Base-by-base conservation (phyloP, 2,797 vertebrate genomes). In the Podarcis siculus region DNA sequence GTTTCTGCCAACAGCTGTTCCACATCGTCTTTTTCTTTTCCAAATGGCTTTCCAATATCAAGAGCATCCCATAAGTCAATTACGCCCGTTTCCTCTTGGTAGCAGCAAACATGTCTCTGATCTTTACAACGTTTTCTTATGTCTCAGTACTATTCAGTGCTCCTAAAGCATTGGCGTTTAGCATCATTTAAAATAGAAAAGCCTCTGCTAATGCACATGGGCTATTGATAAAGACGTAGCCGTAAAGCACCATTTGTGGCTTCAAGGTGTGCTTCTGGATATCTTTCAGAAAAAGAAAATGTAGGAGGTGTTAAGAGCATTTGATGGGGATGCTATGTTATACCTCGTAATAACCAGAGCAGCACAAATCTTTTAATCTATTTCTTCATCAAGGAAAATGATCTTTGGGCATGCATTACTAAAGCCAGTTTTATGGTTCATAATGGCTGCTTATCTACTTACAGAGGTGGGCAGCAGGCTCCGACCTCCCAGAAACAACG, bases 151-250 rank as follows among this genome's bases (percentile, higher is more conserved):
- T 67, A 67, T 66, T 67, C 27, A 30, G 61, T 42, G 39, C 25
- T 82, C 30, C 25, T n/a, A 82, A 69, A 82, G 27, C 64, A 42
- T 42, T 15, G 3, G 35, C 42, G 19, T 67, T 67, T 39, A 82
- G 82, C 2, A 2, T 72, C 91, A 55, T 5, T n/a, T 27, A 82
- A 8, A 90, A 19, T 3, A 72, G 85, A 88, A 84, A 81, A 89
- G 92, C 79, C 2, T 71, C 42, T 45, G 66, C n/a, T 72, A 83
- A 72, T 83, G n/a, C 37, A 73, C 45, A 37, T 83, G 12, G 45
- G 9, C 69, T 73, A 55, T 66, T 61, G 13, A 89, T 90, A 88
- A 89, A 25, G 7, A 37, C 4, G 35, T 12, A 5, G 25, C 37
- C 37, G 64, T 72, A 72, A 8, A 81, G 76, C 32, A 35, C 69